phyloP scores from a whole-genome alignment of 2,888 invertebrate species.

The Neocrepidodera transversa region DNA sequence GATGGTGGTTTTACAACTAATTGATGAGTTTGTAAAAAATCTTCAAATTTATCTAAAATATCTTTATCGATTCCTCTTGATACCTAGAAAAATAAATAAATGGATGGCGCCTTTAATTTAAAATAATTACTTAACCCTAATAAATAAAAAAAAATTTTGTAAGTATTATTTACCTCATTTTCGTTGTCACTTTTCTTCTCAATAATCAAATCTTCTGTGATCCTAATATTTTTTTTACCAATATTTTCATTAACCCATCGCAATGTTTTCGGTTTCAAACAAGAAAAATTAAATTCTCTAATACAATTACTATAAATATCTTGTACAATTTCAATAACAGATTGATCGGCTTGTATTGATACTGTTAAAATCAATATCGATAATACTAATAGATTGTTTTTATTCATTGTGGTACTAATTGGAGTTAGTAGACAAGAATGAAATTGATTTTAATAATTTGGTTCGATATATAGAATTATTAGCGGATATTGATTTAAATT shows the following conservation, averaged over 20 bases:
- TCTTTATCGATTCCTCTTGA: constrained; percentile 64
- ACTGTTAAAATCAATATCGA: constrained; percentile 16
- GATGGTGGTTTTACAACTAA: constrained; percentile 77
- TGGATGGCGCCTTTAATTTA: too few species aligned
- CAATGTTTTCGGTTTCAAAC: constrained; percentile 79
- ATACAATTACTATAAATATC: constrained; percentile 75
- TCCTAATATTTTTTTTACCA: constrained; percentile 72
- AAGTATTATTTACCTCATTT: constrained; percentile 36
- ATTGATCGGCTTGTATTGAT: constrained; percentile 48
- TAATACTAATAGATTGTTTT: constrained; percentile 13
- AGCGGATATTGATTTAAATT: constrained; percentile 29
- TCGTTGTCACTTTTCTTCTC: constrained; percentile 67
- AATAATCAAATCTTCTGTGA: constrained; percentile 79
- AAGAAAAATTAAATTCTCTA: constrained; percentile 72
- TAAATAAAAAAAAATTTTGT: background rate
- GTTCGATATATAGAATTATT: constrained; percentile 34
- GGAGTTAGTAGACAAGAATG: constrained; percentile 29
- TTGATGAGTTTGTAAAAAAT: constrained; percentile 78
- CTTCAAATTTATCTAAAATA: constrained; percentile 76
- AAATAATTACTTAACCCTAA: too few species aligned
- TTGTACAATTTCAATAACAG: constrained; percentile 69
- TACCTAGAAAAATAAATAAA: constrained; percentile 54
- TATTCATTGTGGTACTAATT: constrained; percentile 29
- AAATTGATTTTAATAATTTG: constrained; percentile 14
- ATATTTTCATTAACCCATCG: constrained; percentile 74